A percentile compares a stretch with the other conserved stretches of the same genome.
These are phyloP conservation scores for Erythrocercus mccallii DNA, from an alignment of 2,113 vertebrate species.

Conservation along the genomic window DNA sequence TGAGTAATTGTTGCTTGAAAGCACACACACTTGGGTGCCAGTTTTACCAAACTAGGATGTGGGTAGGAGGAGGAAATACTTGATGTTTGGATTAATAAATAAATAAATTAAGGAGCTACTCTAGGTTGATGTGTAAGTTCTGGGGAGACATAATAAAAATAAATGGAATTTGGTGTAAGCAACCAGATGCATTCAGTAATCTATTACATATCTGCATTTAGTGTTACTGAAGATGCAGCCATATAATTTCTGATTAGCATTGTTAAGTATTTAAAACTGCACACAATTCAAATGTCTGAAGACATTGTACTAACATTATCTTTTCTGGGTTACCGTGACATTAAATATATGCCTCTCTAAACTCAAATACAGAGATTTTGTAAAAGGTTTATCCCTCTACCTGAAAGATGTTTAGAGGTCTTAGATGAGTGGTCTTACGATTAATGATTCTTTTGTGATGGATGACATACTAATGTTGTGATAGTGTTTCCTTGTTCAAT, in stretches of 20 bases:
- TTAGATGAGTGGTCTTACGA: background rate
- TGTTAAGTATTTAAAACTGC: background rate
- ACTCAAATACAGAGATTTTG: background rate
- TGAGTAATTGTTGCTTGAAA: background rate
- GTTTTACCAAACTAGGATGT: background rate
- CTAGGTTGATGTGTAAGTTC: background rate
- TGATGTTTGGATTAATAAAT: background rate
- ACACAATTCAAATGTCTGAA: background rate
- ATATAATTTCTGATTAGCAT: background rate
- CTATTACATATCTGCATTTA: background rate
- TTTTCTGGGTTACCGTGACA: background rate
- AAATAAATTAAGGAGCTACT: background rate
- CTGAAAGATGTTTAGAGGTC: background rate
- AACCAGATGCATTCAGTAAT: background rate
- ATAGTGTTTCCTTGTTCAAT: background rate
- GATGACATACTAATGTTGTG: background rate
- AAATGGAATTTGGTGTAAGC: background rate
- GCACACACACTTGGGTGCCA: background rate
- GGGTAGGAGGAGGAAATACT: background rate
- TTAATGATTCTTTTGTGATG: background rate
- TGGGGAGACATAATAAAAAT: background rate
- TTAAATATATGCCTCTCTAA: background rate
- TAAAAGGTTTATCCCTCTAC: background rate
- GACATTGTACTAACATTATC: background rate
- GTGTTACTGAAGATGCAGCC: background rate